Percentiles rank a stretch among this genome's conserved stretches.
Conservation (phyloP, 2,888 invertebrate species). For the Seira musarum region DNA sequence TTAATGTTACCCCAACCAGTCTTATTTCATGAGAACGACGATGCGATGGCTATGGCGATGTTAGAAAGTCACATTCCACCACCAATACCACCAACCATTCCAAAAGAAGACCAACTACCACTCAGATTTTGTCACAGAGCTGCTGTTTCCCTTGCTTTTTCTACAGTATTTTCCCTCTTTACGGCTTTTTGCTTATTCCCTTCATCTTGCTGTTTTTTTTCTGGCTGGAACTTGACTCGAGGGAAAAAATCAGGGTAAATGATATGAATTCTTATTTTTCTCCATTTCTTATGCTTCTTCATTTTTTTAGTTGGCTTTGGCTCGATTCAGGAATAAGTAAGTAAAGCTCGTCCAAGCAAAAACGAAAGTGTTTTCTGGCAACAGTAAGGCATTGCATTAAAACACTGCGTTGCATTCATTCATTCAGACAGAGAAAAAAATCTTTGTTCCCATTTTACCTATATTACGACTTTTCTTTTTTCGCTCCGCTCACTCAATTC, state of each 20-base stretch:
- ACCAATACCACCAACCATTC: constrained; percentile 22
- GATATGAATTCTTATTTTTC: constrained; percentile 53
- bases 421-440: background rate
- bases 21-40: too few relatives aligned
- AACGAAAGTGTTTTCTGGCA: constrained; percentile 59
- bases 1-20: too few relatives aligned
- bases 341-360: constrained; percentile 46
- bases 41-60: too few relatives aligned
- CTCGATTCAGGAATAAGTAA: constrained; percentile 35
- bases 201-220: background rate
- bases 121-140: background rate
- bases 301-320: constrained; percentile 34
- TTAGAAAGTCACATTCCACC: too few relatives aligned
- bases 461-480: constrained; percentile 31
- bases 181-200: constrained; percentile 20
- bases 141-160: constrained; percentile 6
- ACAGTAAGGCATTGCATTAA: constrained; percentile 54
- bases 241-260: constrained; percentile 54
- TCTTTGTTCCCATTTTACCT: constrained; percentile 23
- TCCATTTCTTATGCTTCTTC: constrained; percentile 15
- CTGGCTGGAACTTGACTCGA: constrained; percentile 21
- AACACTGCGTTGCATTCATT: constrained; percentile 47
- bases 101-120: constrained; percentile 27
- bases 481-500: too few relatives aligned
- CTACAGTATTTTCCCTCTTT: too few relatives aligned